Percentiles rank a stretch among this genome's conserved stretches.
Evolutionary conservation across 1,140 invertebrate species (phyloP).

Genomic region (Physella acuta): DNA sequence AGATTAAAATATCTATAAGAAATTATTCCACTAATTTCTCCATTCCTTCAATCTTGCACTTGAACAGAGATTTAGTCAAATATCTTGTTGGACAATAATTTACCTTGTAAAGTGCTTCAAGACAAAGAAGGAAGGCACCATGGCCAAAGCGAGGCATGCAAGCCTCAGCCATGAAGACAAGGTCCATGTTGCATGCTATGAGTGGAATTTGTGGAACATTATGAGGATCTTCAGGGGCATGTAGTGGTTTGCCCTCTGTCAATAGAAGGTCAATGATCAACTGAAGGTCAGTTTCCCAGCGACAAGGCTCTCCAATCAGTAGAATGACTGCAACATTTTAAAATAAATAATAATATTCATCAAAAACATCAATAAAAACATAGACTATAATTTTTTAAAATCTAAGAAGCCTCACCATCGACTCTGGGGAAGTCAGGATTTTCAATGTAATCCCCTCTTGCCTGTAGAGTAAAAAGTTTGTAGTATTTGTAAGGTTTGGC

Average conservation of each 20-base stretch:
- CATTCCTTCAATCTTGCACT: too few relatives aligned
- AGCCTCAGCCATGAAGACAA: conserved; percentile 61
- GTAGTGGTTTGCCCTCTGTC: conserved; percentile 65
- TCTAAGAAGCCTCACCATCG: conserved; percentile 55
- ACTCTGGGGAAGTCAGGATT: conserved; percentile 46
- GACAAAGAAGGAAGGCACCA: conserved; percentile 57
- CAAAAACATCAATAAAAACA: not conserved
- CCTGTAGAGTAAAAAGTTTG: conserved; percentile 48
- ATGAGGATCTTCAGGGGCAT: conserved; percentile 57
- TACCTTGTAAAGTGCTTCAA: conserved; percentile 59
- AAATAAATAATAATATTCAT: conserved; percentile 11
- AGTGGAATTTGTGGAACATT: conserved; percentile 68
- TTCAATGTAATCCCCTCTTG: conserved; percentile 58
- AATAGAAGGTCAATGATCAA: conserved; percentile 70
- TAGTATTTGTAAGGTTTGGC: too few relatives aligned
- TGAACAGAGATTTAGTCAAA: too few relatives aligned
- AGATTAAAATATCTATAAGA: too few relatives aligned
- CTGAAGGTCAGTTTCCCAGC: conserved; percentile 64
- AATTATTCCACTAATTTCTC: too few relatives aligned
- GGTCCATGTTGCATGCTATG: conserved; percentile 61
- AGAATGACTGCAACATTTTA: conserved; percentile 59
- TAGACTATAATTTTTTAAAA: not conserved
- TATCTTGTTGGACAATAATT: conserved; percentile 16
- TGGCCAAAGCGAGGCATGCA: conserved; percentile 61
- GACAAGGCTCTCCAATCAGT: conserved; percentile 58